Base-by-base conservation (phyloP, 2,888 invertebrate genomes). In the Amblyjoppa proteus region DNA sequence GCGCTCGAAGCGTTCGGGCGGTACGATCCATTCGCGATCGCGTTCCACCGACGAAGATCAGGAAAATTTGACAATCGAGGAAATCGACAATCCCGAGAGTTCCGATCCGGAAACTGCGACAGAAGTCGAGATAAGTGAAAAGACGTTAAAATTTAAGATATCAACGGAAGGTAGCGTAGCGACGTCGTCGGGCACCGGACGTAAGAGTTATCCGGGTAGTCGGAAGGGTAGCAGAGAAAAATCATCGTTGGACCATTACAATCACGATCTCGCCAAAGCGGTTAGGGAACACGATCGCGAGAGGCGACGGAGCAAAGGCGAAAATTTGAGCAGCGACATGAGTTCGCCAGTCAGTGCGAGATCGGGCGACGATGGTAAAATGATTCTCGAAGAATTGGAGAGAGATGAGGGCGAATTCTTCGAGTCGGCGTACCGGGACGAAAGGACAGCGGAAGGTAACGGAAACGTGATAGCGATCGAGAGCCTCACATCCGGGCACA, bases 121-220 rank as follows among this genome's bases (percentile, higher is more conserved):
- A 38, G 97, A 97, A 93, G 96, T 96, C 66, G 96, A 96, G 93
- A 96, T 97, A 86, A 96, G 97, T 85, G 97, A 97, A 92, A 96
- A 96, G 92, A 96, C 97, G 1, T 95, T 97, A 56, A 97, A 97
- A 91, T 97, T 97, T 92, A 97, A 97, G 93, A 97, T 97, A 88
- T 96, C 97, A 51, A 97, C 97, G 0, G 97, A 97, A 91, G 95
- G 96, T 79, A 95, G 95, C 87, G 93, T 95, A 88, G 94, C 94
- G 31, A 94, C 90, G 25, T 89, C 90, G 2, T 79, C 90, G 20
- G 87, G 85, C 13, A 91, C 94, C 5, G 95, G 95, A 0, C 93
- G 96, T 3, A 96, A 96, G 89, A 96, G 96, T 90, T 96, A 96
- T 91, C 96, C 96, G 0, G 96, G 96, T n/a, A 96, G 96, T 31